A percentile compares a stretch with the other conserved stretches of the same genome.
Evolutionary conservation across 2,113 vertebrate genomes (phyloP).

Genomic region (Cyanistes caeruleus): DNA sequence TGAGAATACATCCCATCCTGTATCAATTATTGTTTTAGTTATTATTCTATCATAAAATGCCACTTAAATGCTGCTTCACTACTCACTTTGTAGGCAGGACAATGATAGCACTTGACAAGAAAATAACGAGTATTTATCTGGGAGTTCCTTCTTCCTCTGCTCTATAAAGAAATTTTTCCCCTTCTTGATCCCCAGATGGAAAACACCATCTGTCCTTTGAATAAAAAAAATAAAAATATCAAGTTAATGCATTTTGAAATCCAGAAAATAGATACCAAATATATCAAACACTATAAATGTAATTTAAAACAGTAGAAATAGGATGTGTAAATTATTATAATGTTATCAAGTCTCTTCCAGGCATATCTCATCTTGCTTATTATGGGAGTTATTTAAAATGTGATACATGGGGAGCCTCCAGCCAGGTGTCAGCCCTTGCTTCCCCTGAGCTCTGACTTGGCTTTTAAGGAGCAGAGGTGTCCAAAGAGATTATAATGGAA

Average conservation of each 20-base stretch:
- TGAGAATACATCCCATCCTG: not conserved
- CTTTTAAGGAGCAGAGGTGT: not conserved
- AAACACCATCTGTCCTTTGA: not conserved
- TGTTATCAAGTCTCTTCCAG: not conserved
- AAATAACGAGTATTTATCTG: not conserved
- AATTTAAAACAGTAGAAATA: not conserved
- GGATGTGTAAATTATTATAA: not conserved
- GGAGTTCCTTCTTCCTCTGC: not conserved
- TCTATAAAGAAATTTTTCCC: not conserved
- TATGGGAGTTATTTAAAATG: not conserved
- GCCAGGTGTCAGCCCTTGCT: not conserved
- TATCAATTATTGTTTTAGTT: not conserved
- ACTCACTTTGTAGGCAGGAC: not conserved
- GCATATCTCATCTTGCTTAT: not conserved
- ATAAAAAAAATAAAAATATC: not conserved
- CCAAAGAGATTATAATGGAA: not conserved
- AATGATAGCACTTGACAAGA: not conserved
- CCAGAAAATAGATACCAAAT: not conserved
- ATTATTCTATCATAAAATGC: not conserved
- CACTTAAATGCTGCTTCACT: not conserved
- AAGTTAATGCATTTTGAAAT: not conserved
- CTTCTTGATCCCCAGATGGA: not conserved
- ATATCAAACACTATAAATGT: accelerated
- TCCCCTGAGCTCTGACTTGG: not conserved
- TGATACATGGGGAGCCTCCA: accelerated